phyloP scores from a whole-genome alignment of 2,797 vertebrate species.

The Anas bernieri region DNA sequence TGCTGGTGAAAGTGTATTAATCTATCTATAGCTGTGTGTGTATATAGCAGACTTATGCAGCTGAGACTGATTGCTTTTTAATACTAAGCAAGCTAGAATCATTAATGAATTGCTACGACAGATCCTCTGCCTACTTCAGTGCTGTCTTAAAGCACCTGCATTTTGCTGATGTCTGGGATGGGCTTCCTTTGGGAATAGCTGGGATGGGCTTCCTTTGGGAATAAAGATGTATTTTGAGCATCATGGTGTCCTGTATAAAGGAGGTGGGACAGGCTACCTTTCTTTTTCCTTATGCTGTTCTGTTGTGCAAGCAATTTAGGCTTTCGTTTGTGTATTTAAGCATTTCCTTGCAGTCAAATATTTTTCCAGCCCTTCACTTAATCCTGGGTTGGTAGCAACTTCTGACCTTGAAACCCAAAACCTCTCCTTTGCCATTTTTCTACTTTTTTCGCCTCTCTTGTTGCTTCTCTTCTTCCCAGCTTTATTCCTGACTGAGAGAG shows the following conservation, averaged over 20 bases:
- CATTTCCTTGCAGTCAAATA: not conserved
- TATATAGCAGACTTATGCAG: not conserved
- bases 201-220: not conserved
- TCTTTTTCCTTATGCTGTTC: not conserved
- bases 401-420: not conserved
- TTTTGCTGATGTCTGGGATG: not conserved
- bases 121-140: not conserved
- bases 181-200: not conserved
- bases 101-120: not conserved
- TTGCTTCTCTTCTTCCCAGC: not conserved
- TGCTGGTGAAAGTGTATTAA: not conserved
- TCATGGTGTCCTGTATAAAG: not conserved
- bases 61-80: not conserved
- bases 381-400: not conserved
- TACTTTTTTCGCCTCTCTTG: not conserved
- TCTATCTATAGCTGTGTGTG: not conserved
- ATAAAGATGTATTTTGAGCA: not conserved
- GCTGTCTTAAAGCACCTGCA: not conserved
- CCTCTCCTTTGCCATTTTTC: not conserved
- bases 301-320: accelerated
- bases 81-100: not conserved
- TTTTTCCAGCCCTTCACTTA: not conserved
- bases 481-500: not conserved
- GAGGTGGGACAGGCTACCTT: not conserved
- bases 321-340: not conserved